phyloP scores from a whole-genome alignment of 2,888 invertebrate species.

The Macrosiphum euphorbiae region DNA sequence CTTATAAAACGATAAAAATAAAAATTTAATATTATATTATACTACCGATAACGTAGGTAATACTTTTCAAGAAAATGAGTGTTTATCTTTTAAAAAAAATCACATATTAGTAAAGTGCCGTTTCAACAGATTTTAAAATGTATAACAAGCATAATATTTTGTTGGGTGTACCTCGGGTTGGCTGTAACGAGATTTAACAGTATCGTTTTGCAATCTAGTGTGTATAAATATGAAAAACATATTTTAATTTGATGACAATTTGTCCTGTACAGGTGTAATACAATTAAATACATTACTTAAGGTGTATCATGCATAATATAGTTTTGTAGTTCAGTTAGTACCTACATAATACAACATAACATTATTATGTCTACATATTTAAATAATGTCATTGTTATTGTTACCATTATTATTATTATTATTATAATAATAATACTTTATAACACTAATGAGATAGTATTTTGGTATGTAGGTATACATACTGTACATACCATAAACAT shows the following conservation, averaged over 20 bases:
- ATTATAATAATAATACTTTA: not conserved
- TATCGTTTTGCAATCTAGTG: not conserved
- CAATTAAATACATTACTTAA: not conserved
- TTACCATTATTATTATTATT: not conserved
- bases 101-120: not conserved
- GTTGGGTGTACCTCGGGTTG: not conserved
- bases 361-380: not conserved
- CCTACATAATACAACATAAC: not conserved
- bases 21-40: not conserved
- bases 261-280: not conserved
- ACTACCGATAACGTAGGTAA: too few species aligned
- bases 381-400: constrained; percentile 2
- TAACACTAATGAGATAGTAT: not conserved
- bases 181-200: not conserved
- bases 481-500: not conserved
- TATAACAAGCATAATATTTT: not conserved
- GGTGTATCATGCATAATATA: not conserved
- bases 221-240: not conserved
- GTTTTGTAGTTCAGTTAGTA: not conserved
- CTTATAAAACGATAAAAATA: not conserved
- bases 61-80: not conserved
- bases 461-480: not conserved
- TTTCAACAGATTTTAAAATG: not conserved
- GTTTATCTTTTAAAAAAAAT: not conserved
- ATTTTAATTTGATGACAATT: not conserved